Percentiles rank a stretch among this genome's conserved stretches.
These are phyloP conservation scores for Hippocampus abdominalis DNA, from an alignment of 2,113 vertebrate genomes.

Conservation along the genomic window DNA sequence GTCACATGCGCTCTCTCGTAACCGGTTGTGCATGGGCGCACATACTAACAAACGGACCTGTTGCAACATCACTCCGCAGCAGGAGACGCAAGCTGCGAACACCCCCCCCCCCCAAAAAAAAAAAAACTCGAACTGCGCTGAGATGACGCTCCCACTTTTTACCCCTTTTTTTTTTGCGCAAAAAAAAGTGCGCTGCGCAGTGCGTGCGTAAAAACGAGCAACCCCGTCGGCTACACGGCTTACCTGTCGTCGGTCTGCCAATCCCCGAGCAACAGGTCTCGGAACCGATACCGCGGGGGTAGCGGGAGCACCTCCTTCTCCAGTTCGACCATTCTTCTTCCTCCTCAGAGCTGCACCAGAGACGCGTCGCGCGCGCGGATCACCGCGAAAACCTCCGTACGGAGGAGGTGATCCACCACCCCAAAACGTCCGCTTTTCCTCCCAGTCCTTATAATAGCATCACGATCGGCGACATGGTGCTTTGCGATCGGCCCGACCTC, in stretches of 20 bases:
- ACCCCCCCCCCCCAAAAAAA: not conserved
- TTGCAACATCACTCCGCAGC: conserved; percentile 37
- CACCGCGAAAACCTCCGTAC: conserved; percentile 42
- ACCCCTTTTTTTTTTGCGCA: not conserved
- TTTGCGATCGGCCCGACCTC: not conserved
- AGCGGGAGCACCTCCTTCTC: conserved; percentile 81
- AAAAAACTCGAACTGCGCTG: not conserved
- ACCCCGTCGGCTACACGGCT: conserved; percentile 20
- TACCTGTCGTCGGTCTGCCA: conserved; percentile 83
- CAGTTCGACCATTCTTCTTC: conserved; percentile 72
- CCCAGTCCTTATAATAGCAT: conserved; percentile 32
- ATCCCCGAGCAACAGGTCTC: conserved; percentile 84
- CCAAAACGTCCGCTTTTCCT: conserved; percentile 37
- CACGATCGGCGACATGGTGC: conserved; percentile 7
- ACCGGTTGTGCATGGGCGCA: conserved; percentile 11
- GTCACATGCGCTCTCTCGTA: not conserved
- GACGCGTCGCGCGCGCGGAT: conserved; percentile 31
- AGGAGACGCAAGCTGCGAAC: not conserved
- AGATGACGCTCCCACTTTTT: not conserved
- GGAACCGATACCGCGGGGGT: conserved; percentile 82
- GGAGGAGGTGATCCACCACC: conserved; percentile 23
- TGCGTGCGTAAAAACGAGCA: conserved; percentile 54
- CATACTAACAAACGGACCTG: conserved; percentile 34
- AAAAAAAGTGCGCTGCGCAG: conserved; percentile 42
- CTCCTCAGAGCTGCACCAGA: conserved; percentile 31